phyloP scores from a whole-genome alignment of 2,797 vertebrate genomes.

The Myiotriccus ornatus region DNA sequence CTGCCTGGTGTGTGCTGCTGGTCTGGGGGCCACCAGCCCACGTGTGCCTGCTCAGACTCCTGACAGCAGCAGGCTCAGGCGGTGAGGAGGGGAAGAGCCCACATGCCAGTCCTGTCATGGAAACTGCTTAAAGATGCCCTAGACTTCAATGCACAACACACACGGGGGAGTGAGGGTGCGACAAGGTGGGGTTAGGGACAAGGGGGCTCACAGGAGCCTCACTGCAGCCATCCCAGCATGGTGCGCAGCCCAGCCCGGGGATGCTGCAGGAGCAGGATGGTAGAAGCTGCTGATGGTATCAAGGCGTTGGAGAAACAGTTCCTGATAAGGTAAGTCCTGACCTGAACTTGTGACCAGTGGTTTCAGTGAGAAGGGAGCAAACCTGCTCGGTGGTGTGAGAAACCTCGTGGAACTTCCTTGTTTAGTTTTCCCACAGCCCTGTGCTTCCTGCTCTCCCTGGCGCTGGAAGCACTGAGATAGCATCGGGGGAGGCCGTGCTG shows the following conservation, averaged over 20 bases:
- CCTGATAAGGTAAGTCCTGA: not conserved
- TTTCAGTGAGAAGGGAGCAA: not conserved
- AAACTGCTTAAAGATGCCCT: not conserved
- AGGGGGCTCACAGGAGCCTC: accelerated
- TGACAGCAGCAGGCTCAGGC: not conserved
- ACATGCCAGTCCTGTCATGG: not conserved
- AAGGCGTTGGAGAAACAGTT: not conserved
- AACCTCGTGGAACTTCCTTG: conserved; percentile 24
- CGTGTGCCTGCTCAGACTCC: accelerated
- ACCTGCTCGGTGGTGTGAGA: conserved; percentile 28
- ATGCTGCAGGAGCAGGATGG: not conserved
- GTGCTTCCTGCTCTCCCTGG: conserved; percentile 31
- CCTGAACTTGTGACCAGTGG: conserved; percentile 21
- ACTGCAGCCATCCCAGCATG: not conserved
- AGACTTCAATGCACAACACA: accelerated
- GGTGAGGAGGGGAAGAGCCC: not conserved
- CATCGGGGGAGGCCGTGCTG: not conserved
- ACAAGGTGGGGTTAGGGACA: accelerated
- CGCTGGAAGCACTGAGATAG: conserved; percentile 26
- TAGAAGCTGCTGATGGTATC: not conserved
- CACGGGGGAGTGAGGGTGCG: accelerated
- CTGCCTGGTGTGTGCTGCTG: accelerated
- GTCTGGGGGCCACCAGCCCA: accelerated
- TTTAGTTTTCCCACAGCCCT: conserved; percentile 67
- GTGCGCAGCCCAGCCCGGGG: accelerated